A percentile compares a stretch with the other conserved stretches of the same genome.
Conservation (phyloP, 2,888 invertebrate genomes). For the Cryptocheilus praepositus region DNA sequence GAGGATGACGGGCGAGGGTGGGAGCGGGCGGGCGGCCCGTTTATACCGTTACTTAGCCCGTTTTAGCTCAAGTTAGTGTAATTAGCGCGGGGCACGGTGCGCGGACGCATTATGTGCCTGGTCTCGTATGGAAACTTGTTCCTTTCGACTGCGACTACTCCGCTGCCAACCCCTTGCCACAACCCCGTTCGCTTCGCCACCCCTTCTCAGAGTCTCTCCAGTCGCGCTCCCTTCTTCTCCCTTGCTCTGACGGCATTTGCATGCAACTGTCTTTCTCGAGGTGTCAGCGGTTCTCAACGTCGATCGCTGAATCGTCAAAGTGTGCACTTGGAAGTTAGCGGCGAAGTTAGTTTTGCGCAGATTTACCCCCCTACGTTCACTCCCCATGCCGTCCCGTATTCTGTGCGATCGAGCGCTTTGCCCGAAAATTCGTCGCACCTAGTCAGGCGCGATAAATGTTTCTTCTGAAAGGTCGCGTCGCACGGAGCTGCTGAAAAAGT, state of each 20-base stretch:
- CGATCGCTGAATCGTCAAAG: background rate
- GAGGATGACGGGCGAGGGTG: background rate
- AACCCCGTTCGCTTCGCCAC: background rate
- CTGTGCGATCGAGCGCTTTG: slow-evolving; percentile 41
- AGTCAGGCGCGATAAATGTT: no score
- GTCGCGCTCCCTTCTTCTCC: slow-evolving; percentile 14
- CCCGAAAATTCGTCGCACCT: no score
- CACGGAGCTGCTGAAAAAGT: no score
- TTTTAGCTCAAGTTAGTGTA: slow-evolving; percentile 51
- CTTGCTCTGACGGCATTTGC: background rate
- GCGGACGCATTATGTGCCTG: slow-evolving; percentile 23
- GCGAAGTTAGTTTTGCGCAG: no score
- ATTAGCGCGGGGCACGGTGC: slow-evolving; percentile 48
- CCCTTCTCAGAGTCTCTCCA: slow-evolving; percentile 16
- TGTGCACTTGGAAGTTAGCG: no score
- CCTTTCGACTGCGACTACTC: slow-evolving; percentile 17
- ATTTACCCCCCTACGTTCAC: background rate
- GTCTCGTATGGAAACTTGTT: slow-evolving; percentile 26
- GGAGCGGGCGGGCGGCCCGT: slow-evolving; percentile 27
- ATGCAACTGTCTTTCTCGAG: background rate
- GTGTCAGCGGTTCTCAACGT: slow-evolving; percentile 3
- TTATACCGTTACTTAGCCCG: slow-evolving; percentile 52
- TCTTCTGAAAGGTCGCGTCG: no score
- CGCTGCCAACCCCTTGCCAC: slow-evolving; percentile 16
- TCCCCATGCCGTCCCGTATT: slow-evolving; percentile 28